These are phyloP conservation scores for Zygaena filipendulae DNA, from an alignment of 2,888 invertebrate species.

Conservation along the genomic window DNA sequence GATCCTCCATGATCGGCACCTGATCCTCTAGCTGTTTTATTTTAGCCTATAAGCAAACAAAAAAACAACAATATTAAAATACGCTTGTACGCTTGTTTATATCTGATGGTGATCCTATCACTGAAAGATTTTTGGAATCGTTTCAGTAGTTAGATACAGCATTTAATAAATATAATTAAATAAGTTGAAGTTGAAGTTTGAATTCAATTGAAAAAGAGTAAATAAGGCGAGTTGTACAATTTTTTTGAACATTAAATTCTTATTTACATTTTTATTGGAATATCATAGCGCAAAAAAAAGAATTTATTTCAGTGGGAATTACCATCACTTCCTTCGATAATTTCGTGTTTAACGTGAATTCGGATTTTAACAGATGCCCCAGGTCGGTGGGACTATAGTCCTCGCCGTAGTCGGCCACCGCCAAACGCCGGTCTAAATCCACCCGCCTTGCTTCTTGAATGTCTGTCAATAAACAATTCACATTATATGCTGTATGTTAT, in stretches of 20 bases:
- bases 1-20: slow-evolving; percentile 35
- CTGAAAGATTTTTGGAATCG: no score
- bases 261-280: no score
- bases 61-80: slow-evolving; percentile 3
- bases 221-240: no score
- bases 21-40: slow-evolving; percentile 47
- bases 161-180: no score
- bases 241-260: no score
- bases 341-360: slow-evolving; percentile 52
- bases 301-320: no score
- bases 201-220: no score
- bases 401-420: slow-evolving; percentile 75
- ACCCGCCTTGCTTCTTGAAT: slow-evolving; percentile 59
- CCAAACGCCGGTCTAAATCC: slow-evolving; percentile 71
- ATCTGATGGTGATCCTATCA: slow-evolving; percentile 1
- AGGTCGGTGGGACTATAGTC: slow-evolving; percentile 65
- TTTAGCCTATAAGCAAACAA: slow-evolving; percentile 34
- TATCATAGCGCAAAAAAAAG: no score
- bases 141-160: slow-evolving; percentile 4
- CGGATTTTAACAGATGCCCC: slow-evolving; percentile 47
- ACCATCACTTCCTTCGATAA: slow-evolving; percentile 63
- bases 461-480: slow-evolving; percentile 68
- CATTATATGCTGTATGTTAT: slow-evolving; percentile 1
- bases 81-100: neutral
- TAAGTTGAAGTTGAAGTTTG: no score